Percentiles rank a stretch among this genome's conserved stretches.
These are phyloP conservation scores for Melangyna quadrimaculata DNA, from an alignment of 2,888 invertebrate genomes.

Conservation along the genomic window DNA sequence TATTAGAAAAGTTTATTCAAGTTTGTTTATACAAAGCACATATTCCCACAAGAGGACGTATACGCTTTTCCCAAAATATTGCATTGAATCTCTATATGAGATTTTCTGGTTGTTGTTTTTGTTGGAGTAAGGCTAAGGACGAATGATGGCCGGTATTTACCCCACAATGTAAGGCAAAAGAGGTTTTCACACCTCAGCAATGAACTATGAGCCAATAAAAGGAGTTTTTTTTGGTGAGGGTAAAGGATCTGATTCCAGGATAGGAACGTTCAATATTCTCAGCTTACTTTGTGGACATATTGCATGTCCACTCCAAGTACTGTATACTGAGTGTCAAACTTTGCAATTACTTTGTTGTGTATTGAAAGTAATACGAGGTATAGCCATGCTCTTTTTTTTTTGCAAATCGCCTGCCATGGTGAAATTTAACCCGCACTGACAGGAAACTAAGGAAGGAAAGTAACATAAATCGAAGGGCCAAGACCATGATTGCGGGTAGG, in stretches of 20 bases:
- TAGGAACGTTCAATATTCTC: background rate
- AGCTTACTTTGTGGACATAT: background rate
- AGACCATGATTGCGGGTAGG: background rate
- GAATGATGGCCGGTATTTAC: background rate
- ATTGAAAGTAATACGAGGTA: background rate
- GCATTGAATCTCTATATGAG: background rate
- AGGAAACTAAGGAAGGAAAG: background rate
- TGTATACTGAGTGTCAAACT: background rate
- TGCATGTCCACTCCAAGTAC: slow-evolving; percentile 1
- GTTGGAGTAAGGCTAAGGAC: background rate
- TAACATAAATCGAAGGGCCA: background rate
- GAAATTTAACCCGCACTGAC: background rate
- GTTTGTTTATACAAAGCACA: background rate
- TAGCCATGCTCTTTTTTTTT: background rate
- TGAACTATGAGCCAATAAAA: background rate
- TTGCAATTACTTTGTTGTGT: background rate
- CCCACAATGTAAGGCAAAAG: background rate
- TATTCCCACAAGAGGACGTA: background rate
- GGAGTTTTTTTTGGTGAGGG: background rate
- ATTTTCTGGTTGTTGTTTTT: background rate
- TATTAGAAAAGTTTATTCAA: slow-evolving; percentile 24
- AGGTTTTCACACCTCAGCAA: background rate
- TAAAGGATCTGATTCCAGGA: background rate
- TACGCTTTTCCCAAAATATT: background rate
- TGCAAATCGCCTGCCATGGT: background rate